Conservation (phyloP, 2,888 invertebrate species). For the Drosophila multiciliata region DNA sequence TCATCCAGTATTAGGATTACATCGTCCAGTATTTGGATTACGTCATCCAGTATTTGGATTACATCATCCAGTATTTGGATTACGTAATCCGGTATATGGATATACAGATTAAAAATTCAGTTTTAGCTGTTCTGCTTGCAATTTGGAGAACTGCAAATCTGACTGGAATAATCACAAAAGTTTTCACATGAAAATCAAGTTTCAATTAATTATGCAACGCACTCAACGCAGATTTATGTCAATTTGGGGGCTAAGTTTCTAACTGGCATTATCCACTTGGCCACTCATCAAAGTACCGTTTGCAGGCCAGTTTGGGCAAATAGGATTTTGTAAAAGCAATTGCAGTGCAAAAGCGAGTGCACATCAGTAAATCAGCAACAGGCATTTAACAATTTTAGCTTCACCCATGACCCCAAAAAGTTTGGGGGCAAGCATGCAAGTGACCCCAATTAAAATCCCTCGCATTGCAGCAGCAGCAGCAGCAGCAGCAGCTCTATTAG, state of each 20-base stretch:
- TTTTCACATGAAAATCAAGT: background rate
- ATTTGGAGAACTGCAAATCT: background rate
- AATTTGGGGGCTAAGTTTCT: background rate
- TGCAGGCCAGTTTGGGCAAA: conserved; percentile 24
- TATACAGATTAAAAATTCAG: background rate
- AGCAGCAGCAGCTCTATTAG: conserved; percentile 61
- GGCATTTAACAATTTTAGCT: conserved; percentile 35
- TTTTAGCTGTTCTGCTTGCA: background rate
- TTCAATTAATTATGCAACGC: background rate
- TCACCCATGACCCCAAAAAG: conserved; percentile 16
- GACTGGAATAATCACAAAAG: background rate
- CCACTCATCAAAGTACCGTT: conserved; percentile 31
- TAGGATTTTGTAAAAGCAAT: conserved; percentile 25
- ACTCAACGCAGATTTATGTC: background rate
- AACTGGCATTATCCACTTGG: conserved; percentile 21
- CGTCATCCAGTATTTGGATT: too few species aligned
- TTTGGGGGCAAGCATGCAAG: conserved; percentile 8
- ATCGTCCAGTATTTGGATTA: too few species aligned
- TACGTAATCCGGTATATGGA: too few species aligned
- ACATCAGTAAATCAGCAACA: conserved; percentile 44
- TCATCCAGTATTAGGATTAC: too few species aligned
- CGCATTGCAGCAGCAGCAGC: conserved; percentile 17
- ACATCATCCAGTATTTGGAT: too few species aligned
- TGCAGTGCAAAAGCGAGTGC: conserved; percentile 9
- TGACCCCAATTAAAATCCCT: conserved; percentile 14